These are phyloP conservation scores for Nesogale talazaci DNA, from an alignment of 2,113 vertebrate genomes.

Conservation along the genomic window DNA sequence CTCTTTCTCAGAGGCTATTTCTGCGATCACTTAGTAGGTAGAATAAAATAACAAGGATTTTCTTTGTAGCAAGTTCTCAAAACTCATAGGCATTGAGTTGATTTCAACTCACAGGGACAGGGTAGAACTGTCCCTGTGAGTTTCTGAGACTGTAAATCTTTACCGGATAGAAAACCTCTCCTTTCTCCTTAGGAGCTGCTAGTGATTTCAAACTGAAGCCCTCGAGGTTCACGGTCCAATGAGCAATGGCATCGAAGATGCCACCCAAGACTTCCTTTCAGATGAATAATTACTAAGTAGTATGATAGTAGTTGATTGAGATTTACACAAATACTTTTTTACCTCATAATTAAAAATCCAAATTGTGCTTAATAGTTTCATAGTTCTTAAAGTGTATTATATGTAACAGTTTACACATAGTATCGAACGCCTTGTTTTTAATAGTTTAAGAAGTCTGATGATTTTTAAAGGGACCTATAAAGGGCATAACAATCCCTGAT, in stretches of 20 bases:
- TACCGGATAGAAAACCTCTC: too few relatives aligned
- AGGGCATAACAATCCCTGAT: neutral
- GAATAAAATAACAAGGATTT: neutral
- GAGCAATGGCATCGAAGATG: too few relatives aligned
- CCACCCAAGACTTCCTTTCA: neutral
- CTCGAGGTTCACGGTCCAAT: too few relatives aligned
- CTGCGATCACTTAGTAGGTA: too few relatives aligned
- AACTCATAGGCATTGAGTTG: too few relatives aligned
- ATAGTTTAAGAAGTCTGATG: neutral
- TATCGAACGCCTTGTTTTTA: neutral
- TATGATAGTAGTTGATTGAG: neutral
- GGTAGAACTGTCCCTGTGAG: too few relatives aligned
- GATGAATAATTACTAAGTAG: neutral
- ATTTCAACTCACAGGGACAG: too few relatives aligned
- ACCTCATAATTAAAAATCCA: neutral
- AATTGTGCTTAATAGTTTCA: conserved; percentile 8
- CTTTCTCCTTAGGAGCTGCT: too few relatives aligned
- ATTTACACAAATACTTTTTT: neutral
- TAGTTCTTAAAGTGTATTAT: neutral
- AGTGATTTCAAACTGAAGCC: too few relatives aligned
- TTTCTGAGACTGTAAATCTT: too few relatives aligned
- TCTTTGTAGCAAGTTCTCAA: neutral
- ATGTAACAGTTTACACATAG: neutral
- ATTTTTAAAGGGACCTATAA: neutral
- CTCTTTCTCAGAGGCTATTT: neutral